Conservation (phyloP, 2,113 vertebrate species). For the Chlorodrepanis virens region DNA sequence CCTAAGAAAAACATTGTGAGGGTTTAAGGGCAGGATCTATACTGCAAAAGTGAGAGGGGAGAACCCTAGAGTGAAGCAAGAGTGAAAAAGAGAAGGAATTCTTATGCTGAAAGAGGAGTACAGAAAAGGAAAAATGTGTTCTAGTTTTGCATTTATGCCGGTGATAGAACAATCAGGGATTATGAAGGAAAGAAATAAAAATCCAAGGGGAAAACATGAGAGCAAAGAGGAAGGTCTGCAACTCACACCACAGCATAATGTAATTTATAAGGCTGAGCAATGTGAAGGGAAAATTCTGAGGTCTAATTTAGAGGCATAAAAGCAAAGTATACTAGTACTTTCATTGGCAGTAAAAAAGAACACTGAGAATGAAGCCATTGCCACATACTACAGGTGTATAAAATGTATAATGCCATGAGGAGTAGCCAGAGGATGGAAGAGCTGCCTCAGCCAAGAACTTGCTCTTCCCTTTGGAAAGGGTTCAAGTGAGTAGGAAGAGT, state of each 20-base stretch:
- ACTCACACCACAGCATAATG: neutral
- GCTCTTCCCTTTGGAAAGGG: neutral
- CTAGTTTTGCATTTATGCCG: neutral
- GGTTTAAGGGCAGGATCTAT: neutral
- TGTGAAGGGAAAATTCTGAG: neutral
- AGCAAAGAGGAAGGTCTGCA: neutral
- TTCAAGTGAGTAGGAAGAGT: neutral
- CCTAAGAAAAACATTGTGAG: neutral
- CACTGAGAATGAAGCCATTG: neutral
- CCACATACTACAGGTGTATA: neutral
- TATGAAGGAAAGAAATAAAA: neutral
- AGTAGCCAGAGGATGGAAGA: neutral
- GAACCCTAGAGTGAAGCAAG: neutral
- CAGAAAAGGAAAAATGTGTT: neutral
- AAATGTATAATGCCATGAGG: neutral
- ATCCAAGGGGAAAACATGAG: neutral
- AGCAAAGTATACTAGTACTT: neutral
- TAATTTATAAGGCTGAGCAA: neutral
- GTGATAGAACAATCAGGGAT: neutral
- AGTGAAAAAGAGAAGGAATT: neutral
- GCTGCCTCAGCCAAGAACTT: neutral
- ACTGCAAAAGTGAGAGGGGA: accelerated
- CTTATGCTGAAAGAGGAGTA: neutral
- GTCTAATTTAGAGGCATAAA: neutral
- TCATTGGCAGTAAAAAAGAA: neutral